These are phyloP conservation scores for Crax fasciolata DNA, from an alignment of 2,797 vertebrate genomes.

Conservation along the genomic window DNA sequence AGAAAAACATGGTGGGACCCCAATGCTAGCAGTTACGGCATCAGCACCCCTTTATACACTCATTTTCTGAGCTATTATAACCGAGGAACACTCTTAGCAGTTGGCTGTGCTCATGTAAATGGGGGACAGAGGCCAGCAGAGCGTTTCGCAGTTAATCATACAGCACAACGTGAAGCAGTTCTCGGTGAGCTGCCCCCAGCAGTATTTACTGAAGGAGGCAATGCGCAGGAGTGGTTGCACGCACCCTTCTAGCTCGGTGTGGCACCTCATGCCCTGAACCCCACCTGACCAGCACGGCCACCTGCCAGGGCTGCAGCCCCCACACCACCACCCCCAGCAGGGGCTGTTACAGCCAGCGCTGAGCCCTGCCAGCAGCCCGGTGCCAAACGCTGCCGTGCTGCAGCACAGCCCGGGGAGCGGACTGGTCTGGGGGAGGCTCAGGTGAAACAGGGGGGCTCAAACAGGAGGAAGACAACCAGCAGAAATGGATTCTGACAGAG, in stretches of 20 bases:
- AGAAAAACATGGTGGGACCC: slow-evolving; percentile 35
- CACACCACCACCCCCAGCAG: not conserved
- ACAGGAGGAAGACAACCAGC: not conserved
- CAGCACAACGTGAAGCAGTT: not conserved
- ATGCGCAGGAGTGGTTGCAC: not conserved
- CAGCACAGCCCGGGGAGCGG: not conserved
- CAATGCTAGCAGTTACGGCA: not conserved
- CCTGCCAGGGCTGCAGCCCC: not conserved
- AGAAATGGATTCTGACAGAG: not conserved
- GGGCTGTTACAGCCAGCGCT: accelerated
- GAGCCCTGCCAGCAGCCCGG: not conserved
- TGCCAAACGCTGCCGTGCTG: accelerated
- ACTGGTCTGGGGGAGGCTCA: not conserved
- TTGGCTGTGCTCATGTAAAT: slow-evolving; percentile 13
- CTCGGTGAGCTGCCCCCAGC: not conserved
- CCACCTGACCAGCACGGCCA: not conserved
- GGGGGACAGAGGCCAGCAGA: slow-evolving; percentile 23
- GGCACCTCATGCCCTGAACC: not conserved
- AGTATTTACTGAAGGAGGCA: not conserved
- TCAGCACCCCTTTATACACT: not conserved
- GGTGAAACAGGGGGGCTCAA: not conserved
- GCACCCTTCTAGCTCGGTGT: not conserved
- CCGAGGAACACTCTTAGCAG: slow-evolving; percentile 25
- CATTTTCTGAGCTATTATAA: slow-evolving; percentile 24
- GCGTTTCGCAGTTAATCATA: slow-evolving; percentile 46